These are phyloP conservation scores for Leptosomus discolor DNA, from an alignment of 2,113 vertebrate species.

Conservation along the genomic window DNA sequence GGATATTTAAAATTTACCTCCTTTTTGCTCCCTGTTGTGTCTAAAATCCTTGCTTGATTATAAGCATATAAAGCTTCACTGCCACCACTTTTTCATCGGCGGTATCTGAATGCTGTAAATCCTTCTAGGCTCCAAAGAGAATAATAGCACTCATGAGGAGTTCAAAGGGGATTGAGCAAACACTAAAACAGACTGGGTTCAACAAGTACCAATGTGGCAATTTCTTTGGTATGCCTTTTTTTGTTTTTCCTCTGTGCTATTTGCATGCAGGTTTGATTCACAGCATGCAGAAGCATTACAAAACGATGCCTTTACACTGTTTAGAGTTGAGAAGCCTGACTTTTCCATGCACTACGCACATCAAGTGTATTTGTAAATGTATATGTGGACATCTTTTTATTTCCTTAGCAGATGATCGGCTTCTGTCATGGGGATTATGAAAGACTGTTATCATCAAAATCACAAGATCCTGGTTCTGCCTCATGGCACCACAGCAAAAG, in stretches of 20 bases:
- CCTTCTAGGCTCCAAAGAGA: neutral
- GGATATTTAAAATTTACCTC: neutral
- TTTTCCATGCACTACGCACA: neutral
- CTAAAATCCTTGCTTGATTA: neutral
- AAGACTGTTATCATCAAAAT: neutral
- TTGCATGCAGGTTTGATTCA: neutral
- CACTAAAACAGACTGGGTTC: neutral
- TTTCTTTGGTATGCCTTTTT: neutral
- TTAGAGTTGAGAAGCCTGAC: neutral
- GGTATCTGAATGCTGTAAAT: neutral
- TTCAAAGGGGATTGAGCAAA: neutral
- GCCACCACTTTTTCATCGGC: neutral
- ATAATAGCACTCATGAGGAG: neutral
- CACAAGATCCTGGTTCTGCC: neutral
- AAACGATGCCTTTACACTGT: neutral
- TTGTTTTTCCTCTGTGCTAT: neutral
- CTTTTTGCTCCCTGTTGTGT: neutral
- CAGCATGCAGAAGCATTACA: neutral
- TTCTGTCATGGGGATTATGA: neutral
- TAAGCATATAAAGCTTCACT: neutral
- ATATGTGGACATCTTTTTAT: neutral
- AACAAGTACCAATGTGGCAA: neutral
- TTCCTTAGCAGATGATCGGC: neutral
- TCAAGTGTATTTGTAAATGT: neutral
- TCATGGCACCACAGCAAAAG: neutral